Percentiles rank a stretch among this genome's conserved stretches.
Evolutionary conservation across 1,140 invertebrate genomes (phyloP).

Genomic region (Lasioglossum albipes): DNA sequence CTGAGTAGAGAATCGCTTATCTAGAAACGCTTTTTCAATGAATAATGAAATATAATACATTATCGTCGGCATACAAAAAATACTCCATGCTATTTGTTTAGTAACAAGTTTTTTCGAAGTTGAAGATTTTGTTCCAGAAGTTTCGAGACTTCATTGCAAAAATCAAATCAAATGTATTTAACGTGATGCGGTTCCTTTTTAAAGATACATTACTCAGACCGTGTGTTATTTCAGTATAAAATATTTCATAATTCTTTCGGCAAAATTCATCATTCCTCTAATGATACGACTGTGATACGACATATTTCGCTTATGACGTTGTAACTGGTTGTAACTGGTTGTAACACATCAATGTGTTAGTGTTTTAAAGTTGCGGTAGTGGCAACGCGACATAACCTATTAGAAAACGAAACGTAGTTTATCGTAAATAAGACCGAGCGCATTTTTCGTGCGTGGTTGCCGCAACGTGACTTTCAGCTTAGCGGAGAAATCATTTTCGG

Average conservation of each 20-base stretch:
- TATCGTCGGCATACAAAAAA: background rate
- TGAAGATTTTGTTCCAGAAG: background rate
- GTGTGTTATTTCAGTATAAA: background rate
- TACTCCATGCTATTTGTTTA: background rate
- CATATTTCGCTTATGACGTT: background rate
- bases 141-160: background rate
- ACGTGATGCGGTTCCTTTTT: background rate
- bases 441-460: background rate
- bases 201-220: background rate
- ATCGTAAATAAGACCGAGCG: conserved; percentile 8
- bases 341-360: conserved; percentile 8
- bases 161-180: background rate
- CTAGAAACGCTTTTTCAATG: background rate
- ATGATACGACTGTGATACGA: conserved; percentile 7
- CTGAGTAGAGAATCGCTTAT: background rate
- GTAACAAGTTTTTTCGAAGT: background rate
- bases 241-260: conserved; percentile 27
- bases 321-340: too few relatives aligned
- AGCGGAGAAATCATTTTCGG: background rate
- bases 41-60: background rate
- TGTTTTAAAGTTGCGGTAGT: conserved; percentile 54
- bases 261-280: conserved; percentile 17
- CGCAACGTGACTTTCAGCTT: background rate
- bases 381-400: conserved; percentile 61
- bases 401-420: conserved; percentile 9